These are phyloP conservation scores for Halocynthia roretzi DNA, from an alignment of 23 tunicate genomes.

Conservation along the genomic window DNA sequence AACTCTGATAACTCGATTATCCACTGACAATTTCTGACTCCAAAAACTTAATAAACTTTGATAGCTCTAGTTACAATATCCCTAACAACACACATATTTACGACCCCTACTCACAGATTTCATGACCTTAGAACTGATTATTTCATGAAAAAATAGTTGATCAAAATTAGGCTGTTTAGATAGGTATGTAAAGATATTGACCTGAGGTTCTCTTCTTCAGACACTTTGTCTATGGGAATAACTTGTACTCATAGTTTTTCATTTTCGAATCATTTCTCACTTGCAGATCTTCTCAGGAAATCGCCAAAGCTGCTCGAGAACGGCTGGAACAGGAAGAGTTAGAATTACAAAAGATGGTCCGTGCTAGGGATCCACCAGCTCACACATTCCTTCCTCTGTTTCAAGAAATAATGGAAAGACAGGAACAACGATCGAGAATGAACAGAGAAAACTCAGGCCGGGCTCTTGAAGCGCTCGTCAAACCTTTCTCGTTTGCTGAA, in stretches of 20 bases:
- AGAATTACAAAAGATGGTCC: constrained; percentile 10
- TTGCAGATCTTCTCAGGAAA: constrained; percentile 52
- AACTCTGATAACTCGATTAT: too few species aligned
- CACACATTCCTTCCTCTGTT: constrained; percentile 69
- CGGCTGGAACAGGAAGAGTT: constrained; percentile 22
- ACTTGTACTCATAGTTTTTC: not conserved
- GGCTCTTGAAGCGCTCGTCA: constrained; percentile 51
- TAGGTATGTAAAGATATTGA: too few species aligned
- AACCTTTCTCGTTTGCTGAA: constrained; percentile 74
- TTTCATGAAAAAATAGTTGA: too few species aligned
- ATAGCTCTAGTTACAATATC: too few species aligned
- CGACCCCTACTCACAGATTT: too few species aligned
- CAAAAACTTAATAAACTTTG: too few species aligned
- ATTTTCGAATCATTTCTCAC: not conserved
- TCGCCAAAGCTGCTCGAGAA: constrained; percentile 34
- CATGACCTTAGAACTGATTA: too few species aligned
- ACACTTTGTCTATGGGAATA: not conserved
- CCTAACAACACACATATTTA: too few species aligned
- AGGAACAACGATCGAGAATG: constrained; percentile 63
- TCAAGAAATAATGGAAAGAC: constrained; percentile 74
- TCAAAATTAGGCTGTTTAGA: too few species aligned
- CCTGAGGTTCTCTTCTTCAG: not conserved
- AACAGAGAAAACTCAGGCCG: constrained; percentile 54
- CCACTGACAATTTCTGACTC: too few species aligned
- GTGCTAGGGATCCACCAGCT: constrained; percentile 73